phyloP scores from a whole-genome alignment of 2,113 vertebrate species.

The Calidris pygmaea region DNA sequence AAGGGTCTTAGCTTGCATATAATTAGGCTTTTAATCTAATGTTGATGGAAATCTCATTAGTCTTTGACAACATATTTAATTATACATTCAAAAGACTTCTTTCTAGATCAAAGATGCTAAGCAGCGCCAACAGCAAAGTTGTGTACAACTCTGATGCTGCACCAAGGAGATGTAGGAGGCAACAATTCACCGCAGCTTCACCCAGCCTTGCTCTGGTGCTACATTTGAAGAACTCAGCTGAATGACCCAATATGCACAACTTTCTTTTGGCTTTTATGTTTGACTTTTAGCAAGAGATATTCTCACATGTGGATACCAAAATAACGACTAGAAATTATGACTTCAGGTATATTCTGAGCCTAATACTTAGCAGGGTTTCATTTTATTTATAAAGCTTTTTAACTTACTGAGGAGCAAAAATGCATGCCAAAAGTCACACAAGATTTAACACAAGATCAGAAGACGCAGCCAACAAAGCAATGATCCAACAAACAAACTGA shows the following conservation, averaged over 20 bases:
- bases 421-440: not conserved
- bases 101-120: not conserved
- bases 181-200: not conserved
- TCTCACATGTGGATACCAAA: not conserved
- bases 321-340: not conserved
- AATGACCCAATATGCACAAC: not conserved
- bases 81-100: not conserved
- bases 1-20: not conserved
- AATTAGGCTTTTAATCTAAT: slow-evolving; percentile 14
- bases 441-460: not conserved
- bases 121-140: not conserved
- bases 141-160: not conserved
- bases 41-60: not conserved
- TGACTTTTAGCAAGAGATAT: not conserved
- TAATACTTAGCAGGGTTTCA: not conserved
- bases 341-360: not conserved
- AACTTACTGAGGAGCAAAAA: not conserved
- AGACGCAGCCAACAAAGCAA: not conserved
- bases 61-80: not conserved
- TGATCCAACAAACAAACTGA: not conserved
- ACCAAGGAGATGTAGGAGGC: not conserved
- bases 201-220: not conserved
- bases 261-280: not conserved
- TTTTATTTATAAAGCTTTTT: not conserved
- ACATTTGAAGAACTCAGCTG: not conserved